phyloP scores from a whole-genome alignment of 2,888 invertebrate genomes.

The Xanthia icteritia region DNA sequence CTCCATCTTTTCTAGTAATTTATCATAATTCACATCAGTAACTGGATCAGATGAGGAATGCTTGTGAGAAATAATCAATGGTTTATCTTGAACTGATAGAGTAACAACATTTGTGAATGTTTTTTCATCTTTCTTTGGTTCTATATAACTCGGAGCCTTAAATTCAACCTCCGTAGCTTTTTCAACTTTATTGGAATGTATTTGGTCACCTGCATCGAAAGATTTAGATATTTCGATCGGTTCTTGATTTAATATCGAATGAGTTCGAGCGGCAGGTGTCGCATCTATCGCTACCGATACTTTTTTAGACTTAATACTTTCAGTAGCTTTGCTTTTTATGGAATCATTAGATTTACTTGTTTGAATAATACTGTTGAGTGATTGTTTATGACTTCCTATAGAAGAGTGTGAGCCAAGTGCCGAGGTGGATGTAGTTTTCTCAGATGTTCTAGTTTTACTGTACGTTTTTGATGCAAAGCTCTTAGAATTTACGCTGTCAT shows the following conservation, averaged over 20 bases:
- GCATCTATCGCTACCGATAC: conserved; percentile 95
- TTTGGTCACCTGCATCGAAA: conserved; percentile 84
- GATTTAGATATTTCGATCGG: conserved; percentile 94
- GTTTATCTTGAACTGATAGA: conserved; percentile 78
- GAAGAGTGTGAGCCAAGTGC: conserved; percentile 87
- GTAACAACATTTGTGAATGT: conserved; percentile 84
- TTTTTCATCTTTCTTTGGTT: conserved; percentile 69
- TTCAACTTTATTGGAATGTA: conserved; percentile 82
- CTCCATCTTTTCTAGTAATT: conserved; percentile 79
- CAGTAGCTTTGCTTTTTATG: conserved; percentile 83
- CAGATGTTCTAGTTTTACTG: conserved; percentile 82
- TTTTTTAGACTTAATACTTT: conserved; percentile 90
- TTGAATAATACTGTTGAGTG: conserved; percentile 73
- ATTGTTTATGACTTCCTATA: conserved; percentile 81
- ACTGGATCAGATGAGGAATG: conserved; percentile 93
- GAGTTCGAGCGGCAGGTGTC: conserved; percentile 93
- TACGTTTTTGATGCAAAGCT: conserved; percentile 74
- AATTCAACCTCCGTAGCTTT: conserved; percentile 86
- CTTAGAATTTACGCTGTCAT: conserved; percentile 70
- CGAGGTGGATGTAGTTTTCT: conserved; percentile 87
- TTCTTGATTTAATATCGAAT: conserved; percentile 93
- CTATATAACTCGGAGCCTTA: conserved; percentile 55
- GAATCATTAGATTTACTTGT: conserved; percentile 86
- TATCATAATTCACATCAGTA: conserved; percentile 89
- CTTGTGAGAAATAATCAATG: conserved; percentile 90